Base-by-base conservation (phyloP, 2,888 invertebrate species). In the Lingula anatina region DNA sequence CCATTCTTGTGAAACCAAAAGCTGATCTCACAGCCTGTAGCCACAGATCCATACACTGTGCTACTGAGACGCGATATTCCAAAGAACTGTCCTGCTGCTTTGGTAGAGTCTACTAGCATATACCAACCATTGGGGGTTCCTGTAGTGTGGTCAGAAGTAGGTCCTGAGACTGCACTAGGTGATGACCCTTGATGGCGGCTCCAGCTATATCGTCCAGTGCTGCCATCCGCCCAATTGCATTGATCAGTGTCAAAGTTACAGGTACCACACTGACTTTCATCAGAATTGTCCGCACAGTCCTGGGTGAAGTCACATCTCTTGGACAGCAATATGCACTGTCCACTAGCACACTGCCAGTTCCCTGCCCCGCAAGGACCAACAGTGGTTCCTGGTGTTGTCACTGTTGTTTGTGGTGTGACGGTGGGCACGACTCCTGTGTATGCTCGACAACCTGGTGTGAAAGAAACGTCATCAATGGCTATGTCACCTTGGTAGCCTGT, bases 211-310 rank as follows among this genome's bases (percentile, higher is more conserved):
- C 55, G 53, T 7, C 68, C 70, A 26, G 57, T 57, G 46, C 66
- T 66, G 46, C 53, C 51, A 50, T 71, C 69, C 2, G 23, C 56
- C 64, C 67, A 66, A 42, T 64, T 50, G 40, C 66, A 61, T 31
- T 65, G 55, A 18, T 60, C 55, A 41, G 51, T 60, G 51, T 73
- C 73, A 58, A 75, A 76, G 51, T 66, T 55, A 46, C 73, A 72
- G 1, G 55, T 42, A 20, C 67, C 66, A 46, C 71, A 71, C 5
- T 44, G 48, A 0, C 43, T 44, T 54, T 71, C 71, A 53, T 71
- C 71, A 37, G 58, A 58, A 0, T 57, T 56, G 53, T 70, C 70
- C 20, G 49, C 48, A 44, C 67, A 66, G 50, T 70, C 70, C 21
- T 52, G 45, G 15, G 21, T 43, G 54, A 71, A 71, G 54, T 71